phyloP scores from a whole-genome alignment of 2,888 invertebrate species.

The Ichneumoninae sp. region DNA sequence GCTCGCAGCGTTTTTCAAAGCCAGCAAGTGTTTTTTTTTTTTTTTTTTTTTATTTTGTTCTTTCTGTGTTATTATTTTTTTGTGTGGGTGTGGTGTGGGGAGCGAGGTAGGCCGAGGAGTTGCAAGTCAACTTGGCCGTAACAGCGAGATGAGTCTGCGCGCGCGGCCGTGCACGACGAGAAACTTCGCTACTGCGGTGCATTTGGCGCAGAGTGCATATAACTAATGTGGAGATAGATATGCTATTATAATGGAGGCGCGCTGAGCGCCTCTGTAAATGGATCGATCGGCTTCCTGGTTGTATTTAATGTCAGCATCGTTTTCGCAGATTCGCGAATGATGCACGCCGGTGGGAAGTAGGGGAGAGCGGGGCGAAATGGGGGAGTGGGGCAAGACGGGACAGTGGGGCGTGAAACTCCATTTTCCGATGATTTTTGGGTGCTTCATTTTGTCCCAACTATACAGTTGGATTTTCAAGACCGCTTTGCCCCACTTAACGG shows the following conservation, averaged over 20 bases:
- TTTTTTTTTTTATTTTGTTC: not conserved
- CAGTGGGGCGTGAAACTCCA: no score
- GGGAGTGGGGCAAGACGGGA: no score
- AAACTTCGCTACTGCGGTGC: constrained; percentile 50
- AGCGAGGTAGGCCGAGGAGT: not conserved
- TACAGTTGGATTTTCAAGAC: no score
- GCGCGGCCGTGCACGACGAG: constrained; percentile 29
- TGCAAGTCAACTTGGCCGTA: not conserved
- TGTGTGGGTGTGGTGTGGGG: no score
- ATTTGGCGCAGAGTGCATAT: constrained; percentile 58
- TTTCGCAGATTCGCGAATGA: not conserved
- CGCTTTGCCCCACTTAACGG: no score
- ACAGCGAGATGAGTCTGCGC: constrained; percentile 40
- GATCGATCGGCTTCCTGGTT: constrained; percentile 15
- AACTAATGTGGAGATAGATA: constrained; percentile 24
- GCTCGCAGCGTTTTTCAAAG: not conserved
- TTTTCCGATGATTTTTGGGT: no score
- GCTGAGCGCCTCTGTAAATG: constrained; percentile 3
- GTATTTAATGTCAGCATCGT: not conserved
- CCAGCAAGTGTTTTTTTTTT: not conserved
- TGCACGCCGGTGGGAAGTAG: not conserved
- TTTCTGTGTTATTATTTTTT: no score
- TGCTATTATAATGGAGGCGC: not conserved
- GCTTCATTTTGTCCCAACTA: no score
- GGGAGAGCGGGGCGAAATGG: no score